Conservation (phyloP, 2,888 invertebrate species). For the Panzeria rudis region DNA sequence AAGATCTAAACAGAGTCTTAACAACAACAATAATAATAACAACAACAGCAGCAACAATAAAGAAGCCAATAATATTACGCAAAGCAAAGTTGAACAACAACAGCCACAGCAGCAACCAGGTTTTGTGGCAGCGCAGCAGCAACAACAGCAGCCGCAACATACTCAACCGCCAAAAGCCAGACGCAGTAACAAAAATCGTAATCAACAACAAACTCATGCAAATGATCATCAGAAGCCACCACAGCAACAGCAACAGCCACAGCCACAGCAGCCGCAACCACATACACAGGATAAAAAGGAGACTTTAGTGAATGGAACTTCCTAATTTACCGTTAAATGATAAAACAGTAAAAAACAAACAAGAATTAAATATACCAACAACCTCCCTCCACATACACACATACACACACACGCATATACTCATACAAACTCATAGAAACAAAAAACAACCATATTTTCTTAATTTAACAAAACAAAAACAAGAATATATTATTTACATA, state of each 20-base stretch:
- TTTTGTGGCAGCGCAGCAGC: slow-evolving; percentile 69
- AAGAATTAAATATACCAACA: slow-evolving; percentile 37
- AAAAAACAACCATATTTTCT: slow-evolving; percentile 6
- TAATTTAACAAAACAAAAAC: slow-evolving; percentile 32
- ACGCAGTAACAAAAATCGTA: slow-evolving; percentile 81
- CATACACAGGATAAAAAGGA: slow-evolving; percentile 82
- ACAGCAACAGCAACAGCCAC: slow-evolving; percentile 74
- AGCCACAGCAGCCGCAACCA: slow-evolving; percentile 73
- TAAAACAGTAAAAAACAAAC: slow-evolving; percentile 54
- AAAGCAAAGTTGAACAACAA: slow-evolving; percentile 75
- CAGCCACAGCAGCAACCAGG: slow-evolving; percentile 67
- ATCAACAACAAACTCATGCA: slow-evolving; percentile 79
- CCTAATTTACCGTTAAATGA: slow-evolving; percentile 77
- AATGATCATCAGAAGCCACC: slow-evolving; percentile 73
- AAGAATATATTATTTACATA: slow-evolving; percentile 50
- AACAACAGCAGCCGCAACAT: slow-evolving; percentile 74
- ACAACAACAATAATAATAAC: slow-evolving; percentile 76
- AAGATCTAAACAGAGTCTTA: slow-evolving; percentile 75
- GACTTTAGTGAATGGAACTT: slow-evolving; percentile 83
- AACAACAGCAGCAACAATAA: slow-evolving; percentile 75
- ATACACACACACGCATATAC: slow-evolving; percentile 53
- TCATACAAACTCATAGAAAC: slow-evolving; percentile 37
- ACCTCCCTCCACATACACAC: slow-evolving; percentile 73
- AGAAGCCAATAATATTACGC: slow-evolving; percentile 76
- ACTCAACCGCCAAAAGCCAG: slow-evolving; percentile 79